Percentiles rank a stretch among this genome's conserved stretches.
These are phyloP conservation scores for Drosophila anceps DNA, from an alignment of 2,888 invertebrate genomes.

Conservation along the genomic window DNA sequence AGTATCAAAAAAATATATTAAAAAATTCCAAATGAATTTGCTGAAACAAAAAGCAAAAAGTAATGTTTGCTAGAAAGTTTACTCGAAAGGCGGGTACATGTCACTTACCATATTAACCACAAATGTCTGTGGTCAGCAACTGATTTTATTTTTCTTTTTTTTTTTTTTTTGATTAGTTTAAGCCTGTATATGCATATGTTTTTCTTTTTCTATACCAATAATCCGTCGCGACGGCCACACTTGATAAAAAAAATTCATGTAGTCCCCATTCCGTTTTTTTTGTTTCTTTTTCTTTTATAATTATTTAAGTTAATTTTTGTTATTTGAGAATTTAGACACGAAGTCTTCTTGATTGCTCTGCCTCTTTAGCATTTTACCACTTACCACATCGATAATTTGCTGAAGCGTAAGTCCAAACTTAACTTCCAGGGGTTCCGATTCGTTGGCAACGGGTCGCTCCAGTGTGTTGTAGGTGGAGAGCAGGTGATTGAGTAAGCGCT, in stretches of 20 bases:
- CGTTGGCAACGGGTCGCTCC: slow-evolving; percentile 96
- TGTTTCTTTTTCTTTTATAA: slow-evolving; percentile 19
- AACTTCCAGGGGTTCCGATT: slow-evolving; percentile 95
- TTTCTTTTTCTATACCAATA: not conserved
- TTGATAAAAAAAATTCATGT: not conserved
- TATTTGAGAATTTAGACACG: slow-evolving; percentile 26
- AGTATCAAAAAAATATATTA: not conserved
- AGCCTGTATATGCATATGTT: not conserved
- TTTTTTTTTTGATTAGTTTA: slow-evolving; percentile 92
- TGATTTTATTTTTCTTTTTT: slow-evolving; percentile 98
- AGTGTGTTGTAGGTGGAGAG: slow-evolving; percentile 94
- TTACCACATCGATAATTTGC: slow-evolving; percentile 98
- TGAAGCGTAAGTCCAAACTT: slow-evolving; percentile 96
- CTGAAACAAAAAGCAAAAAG: not conserved
- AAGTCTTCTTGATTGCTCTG: slow-evolving; percentile 19
- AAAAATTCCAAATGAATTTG: not conserved
- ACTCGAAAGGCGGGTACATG: slow-evolving; percentile 84
- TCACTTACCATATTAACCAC: slow-evolving; percentile 97
- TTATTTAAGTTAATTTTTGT: slow-evolving; percentile 33
- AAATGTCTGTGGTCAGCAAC: slow-evolving; percentile 97
- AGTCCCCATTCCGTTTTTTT: slow-evolving; percentile 17
- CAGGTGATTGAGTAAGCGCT: slow-evolving; percentile 93
- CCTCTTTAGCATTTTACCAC: slow-evolving; percentile 84
- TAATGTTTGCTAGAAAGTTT: not conserved
- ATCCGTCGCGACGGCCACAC: slow-evolving; percentile 32